Percentiles rank a stretch among this genome's conserved stretches.
phyloP scores from a whole-genome alignment of 2,888 invertebrate genomes.

The Leptodirus hochenwartii region DNA sequence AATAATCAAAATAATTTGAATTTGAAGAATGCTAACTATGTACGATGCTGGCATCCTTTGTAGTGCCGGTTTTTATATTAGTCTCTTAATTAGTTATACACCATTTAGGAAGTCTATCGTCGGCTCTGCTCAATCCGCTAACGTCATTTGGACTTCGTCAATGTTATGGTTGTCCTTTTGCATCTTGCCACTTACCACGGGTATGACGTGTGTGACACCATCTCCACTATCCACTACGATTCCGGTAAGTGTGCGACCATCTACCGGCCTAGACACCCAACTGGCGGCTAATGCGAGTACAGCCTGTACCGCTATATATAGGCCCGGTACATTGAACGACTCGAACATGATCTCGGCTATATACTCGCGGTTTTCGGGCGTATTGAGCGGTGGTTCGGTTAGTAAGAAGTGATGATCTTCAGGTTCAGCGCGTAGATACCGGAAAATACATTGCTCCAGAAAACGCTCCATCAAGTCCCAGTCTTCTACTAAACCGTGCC shows the following conservation, averaged over 20 bases:
- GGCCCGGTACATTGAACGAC: conserved; percentile 97
- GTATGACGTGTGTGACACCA: conserved; percentile 99
- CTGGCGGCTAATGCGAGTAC: conserved; percentile 95
- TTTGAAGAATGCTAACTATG: too few species aligned
- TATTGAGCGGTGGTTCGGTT: conserved; percentile 97
- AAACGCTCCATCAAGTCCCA: conserved; percentile 99
- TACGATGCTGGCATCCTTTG: too few species aligned
- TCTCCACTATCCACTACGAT: conserved; percentile 98
- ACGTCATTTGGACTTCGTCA: too few species aligned
- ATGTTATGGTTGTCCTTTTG: too few species aligned
- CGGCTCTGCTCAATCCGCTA: too few species aligned
- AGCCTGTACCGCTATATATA: conserved; percentile 99
- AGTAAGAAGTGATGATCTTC: conserved; percentile 98
- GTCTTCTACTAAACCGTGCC: conserved; percentile 97
- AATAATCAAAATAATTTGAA: too few species aligned
- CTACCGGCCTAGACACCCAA: conserved; percentile 82
- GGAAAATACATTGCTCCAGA: conserved; percentile 97
- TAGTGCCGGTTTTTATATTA: too few species aligned
- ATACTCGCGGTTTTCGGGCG: conserved; percentile 94
- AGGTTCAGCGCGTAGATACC: conserved; percentile 94
- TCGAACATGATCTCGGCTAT: conserved; percentile 99
- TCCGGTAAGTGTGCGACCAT: conserved; percentile 89
- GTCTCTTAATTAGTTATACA: too few species aligned
- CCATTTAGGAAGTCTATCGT: too few species aligned
- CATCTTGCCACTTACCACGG: conserved; percentile 59